These are phyloP conservation scores for Dysmachus trigonus DNA, from an alignment of 2,888 invertebrate species.

Conservation along the genomic window DNA sequence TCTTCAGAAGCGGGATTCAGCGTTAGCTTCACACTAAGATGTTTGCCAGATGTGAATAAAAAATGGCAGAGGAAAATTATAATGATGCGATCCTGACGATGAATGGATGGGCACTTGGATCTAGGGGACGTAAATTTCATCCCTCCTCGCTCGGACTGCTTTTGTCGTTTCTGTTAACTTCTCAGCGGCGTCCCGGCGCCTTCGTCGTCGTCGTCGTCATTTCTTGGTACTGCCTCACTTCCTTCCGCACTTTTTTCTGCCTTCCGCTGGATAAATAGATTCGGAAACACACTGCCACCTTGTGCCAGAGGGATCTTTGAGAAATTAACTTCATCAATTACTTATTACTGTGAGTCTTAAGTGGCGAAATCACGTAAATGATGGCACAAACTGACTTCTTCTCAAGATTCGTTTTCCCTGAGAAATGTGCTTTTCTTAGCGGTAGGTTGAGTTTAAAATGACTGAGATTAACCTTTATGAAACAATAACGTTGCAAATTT, in stretches of 20 bases:
- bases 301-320: neutral
- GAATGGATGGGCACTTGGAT: constrained; percentile 17
- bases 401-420: neutral
- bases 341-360: constrained; percentile 8
- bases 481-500: neutral
- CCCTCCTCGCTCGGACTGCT: constrained; percentile 1
- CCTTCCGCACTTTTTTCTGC: constrained; percentile 35
- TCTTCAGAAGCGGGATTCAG: neutral
- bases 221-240: constrained; percentile 26
- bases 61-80: constrained; percentile 49
- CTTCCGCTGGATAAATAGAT: constrained; percentile 21
- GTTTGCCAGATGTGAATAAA: constrained; percentile 49
- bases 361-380: constrained; percentile 35
- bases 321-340: constrained; percentile 44
- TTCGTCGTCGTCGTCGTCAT: neutral
- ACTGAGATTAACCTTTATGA: neutral
- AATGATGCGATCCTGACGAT: constrained; percentile 50
- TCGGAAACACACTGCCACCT: constrained; percentile 17
- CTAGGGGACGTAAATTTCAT: constrained; percentile 6
- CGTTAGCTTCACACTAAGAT: constrained; percentile 27
- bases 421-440: neutral
- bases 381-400: neutral
- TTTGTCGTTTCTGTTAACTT: neutral
- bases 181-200: neutral
- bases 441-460: neutral